Evolutionary conservation across 2,113 vertebrate genomes (phyloP).

Genomic region (Lutjanus erythropterus): DNA sequence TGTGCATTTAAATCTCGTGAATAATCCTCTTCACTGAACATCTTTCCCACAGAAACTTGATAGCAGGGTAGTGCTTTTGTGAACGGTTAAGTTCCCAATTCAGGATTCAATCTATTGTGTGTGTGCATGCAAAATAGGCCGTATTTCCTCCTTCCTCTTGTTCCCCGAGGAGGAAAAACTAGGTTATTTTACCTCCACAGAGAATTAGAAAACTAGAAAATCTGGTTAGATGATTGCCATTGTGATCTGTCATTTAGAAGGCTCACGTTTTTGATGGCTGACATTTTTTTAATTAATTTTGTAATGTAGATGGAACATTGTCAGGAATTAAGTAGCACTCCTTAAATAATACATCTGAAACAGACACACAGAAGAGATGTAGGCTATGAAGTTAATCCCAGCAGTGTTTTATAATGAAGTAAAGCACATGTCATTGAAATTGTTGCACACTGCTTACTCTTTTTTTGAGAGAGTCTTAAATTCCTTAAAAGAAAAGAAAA

Average conservation of each 20-base stretch:
- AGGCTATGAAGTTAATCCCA: background rate
- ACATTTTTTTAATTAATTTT: background rate
- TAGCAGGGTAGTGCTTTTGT: conserved; percentile 1
- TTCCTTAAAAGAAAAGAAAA: too few species aligned
- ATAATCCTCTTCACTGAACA: background rate
- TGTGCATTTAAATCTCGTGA: background rate
- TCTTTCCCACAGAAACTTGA: conserved; percentile 40
- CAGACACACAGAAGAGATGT: background rate
- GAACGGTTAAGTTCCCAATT: background rate
- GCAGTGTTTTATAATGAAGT: conserved; percentile 12
- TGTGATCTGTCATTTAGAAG: conserved; percentile 3
- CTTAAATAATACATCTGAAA: conserved; percentile 27
- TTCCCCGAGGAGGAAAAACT: conserved; percentile 42
- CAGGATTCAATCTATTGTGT: conserved; percentile 45
- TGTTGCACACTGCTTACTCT: background rate
- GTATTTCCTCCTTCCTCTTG: conserved; percentile 37
- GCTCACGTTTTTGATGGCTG: background rate
- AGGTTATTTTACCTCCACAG: conserved; percentile 45
- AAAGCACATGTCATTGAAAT: conserved; percentile 5
- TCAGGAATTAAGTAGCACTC: background rate
- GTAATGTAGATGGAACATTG: background rate
- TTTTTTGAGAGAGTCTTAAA: background rate
- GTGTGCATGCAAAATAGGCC: conserved; percentile 44
- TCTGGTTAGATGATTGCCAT: conserved; percentile 40
- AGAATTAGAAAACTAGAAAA: conserved; percentile 57